Evolutionary conservation across 2,797 vertebrate species (phyloP), one percentile per base, ranked within the genome.

Genomic region (Iguana delicatissima): DNA sequence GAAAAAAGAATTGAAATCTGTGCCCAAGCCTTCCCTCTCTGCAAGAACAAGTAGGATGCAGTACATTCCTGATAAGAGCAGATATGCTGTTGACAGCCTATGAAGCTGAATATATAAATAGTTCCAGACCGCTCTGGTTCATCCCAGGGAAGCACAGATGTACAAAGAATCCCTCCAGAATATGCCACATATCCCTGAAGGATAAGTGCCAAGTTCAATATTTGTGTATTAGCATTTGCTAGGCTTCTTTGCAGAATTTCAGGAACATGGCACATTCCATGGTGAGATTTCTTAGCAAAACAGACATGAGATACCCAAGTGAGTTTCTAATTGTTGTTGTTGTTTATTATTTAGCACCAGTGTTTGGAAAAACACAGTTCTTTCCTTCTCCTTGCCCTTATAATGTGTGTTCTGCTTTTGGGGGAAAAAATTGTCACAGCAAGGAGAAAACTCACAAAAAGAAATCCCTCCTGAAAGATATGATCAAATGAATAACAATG

Each of bases 261-360:
- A 32, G 0, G 18, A 72, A 80, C 38, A 81, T 3, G 38, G 7
- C 22, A 8, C 7, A 84, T 80, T 91, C 20, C 77, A 69, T 50
- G n/a, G 89, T 88, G 38, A 84, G 91, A 38, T 92, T 84, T 93
- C 62, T 8, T 8, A 62, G 73, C 62, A 29, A 22, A 2, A 26
- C 57, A 32, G 8, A 64, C 69, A 16, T 83, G 86, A 26, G 80
- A 32, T 38, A 76, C 38, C 89, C 77, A 77, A 32, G n/a, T 55
- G 80, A 32, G 87, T 92, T 77, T 91, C 86, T 0, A 0, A 79
- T 79, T 1, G 0, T 87, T 13, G 84, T 79, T 76, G 20, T 89
- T 80, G 59, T 46, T 84, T 82, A 46, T 80, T 88, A 67, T 91
- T n/a, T 81, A 80, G 73, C 1, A 0, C 1, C 80, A 80, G 29